Evolutionary conservation across 2,888 invertebrate species (phyloP).

Genomic region (Peribatodes rhomboidaria): DNA sequence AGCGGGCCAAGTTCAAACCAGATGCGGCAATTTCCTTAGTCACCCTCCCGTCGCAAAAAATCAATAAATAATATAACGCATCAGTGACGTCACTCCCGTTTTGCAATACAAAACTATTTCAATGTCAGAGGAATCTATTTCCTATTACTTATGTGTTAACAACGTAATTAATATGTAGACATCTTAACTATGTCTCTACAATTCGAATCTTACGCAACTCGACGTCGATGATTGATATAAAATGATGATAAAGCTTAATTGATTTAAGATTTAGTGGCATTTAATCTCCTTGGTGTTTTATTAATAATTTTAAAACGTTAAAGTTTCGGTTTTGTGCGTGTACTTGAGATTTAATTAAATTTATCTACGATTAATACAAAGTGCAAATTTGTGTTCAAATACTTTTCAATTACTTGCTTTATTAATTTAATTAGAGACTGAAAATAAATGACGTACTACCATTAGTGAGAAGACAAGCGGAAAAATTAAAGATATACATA

Average conservation of each 20-base stretch:
- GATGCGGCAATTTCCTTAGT: not conserved
- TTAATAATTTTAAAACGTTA: conserved; percentile 18
- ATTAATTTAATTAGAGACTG: too few relatives aligned
- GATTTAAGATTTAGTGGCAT: conserved; percentile 29
- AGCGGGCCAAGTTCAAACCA: not conserved
- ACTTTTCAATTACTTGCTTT: too few relatives aligned
- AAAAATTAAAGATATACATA: too few relatives aligned
- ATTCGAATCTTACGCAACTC: conserved; percentile 40
- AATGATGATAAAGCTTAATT: conserved; percentile 26
- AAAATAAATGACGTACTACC: too few relatives aligned
- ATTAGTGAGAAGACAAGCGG: too few relatives aligned
- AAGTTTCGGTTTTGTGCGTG: not conserved
- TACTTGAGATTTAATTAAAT: not conserved
- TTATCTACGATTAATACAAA: too few relatives aligned
- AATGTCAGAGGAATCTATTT: conserved; percentile 27
- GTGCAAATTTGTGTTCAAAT: too few relatives aligned
- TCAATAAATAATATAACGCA: conserved; percentile 10
- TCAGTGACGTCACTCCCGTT: conserved; percentile 16
- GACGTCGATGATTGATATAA: conserved; percentile 34
- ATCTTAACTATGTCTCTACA: conserved; percentile 28
- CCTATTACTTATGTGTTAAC: conserved; percentile 14
- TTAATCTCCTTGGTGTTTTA: conserved; percentile 20
- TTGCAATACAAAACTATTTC: conserved; percentile 28
- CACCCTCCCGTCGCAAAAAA: not conserved
- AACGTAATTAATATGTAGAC: conserved; percentile 40